Evolutionary conservation across 92 coral and sea anemone genomes (phyloP).

Genomic region (Scolanthus callimorphus): DNA sequence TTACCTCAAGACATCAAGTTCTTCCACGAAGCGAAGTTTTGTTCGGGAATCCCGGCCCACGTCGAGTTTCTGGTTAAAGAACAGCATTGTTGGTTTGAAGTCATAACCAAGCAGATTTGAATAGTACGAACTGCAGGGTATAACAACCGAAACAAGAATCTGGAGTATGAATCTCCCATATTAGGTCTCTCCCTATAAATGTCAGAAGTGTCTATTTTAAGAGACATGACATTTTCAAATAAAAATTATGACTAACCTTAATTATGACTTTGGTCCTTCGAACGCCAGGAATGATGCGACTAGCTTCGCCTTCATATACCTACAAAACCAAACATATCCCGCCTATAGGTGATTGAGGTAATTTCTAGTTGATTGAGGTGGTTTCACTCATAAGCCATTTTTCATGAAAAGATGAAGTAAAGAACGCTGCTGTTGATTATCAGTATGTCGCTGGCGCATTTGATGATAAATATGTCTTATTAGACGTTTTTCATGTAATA

Average conservation of each 20-base stretch:
- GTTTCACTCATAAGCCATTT: too few relatives aligned
- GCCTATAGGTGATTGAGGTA: too few relatives aligned
- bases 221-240: neutral
- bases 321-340: conserved; percentile 4
- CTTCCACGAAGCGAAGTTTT: conserved; percentile 50
- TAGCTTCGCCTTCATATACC: conserved; percentile 79
- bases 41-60: conserved; percentile 29
- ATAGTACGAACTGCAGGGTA: neutral
- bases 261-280: conserved; percentile 68
- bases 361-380: too few relatives aligned
- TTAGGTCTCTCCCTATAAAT: neutral
- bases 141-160: neutral
- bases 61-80: conserved; percentile 32
- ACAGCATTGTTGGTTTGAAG: neutral
- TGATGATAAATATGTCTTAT: too few relatives aligned
- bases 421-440: too few relatives aligned
- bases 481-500: too few relatives aligned
- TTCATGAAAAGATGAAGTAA: too few relatives aligned
- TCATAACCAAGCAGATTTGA: neutral
- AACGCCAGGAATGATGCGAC: conserved; percentile 55
- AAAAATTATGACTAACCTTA: conserved; percentile 35
- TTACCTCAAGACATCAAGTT: conserved; percentile 55
- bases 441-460: too few relatives aligned
- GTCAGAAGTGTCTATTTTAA: neutral
- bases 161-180: neutral